Conservation (phyloP, 2,113 vertebrate species). For the Chionodraco myersi region DNA sequence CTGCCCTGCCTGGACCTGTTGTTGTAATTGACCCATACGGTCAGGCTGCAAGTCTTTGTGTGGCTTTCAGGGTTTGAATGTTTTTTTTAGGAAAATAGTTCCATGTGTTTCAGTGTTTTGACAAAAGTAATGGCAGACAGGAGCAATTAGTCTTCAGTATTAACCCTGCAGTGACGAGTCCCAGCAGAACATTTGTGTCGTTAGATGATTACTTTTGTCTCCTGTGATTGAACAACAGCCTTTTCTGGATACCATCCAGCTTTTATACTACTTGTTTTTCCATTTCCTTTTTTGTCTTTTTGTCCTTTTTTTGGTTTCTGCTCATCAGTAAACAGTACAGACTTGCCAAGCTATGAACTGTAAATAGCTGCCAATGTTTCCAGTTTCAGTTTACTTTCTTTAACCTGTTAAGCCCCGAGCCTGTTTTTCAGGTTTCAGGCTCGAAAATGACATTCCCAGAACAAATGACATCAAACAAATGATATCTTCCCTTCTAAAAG, state of each 20-base stretch:
- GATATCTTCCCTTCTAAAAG: too few relatives aligned
- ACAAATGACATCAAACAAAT: too few relatives aligned
- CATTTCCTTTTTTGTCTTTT: background rate
- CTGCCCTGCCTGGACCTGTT: constrained; percentile 13
- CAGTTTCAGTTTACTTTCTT: background rate
- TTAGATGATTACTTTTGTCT: background rate
- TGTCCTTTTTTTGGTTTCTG: background rate
- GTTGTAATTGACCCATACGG: constrained; percentile 15
- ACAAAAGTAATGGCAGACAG: constrained; percentile 17
- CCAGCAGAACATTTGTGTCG: background rate
- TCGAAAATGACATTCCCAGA: too few relatives aligned
- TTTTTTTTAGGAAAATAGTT: constrained; percentile 30
- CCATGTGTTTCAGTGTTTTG: constrained; percentile 43
- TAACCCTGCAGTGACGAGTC: background rate
- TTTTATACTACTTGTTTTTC: background rate
- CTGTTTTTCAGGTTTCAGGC: too few relatives aligned
- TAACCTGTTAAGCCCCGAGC: background rate
- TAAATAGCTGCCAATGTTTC: background rate
- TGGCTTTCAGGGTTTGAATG: constrained; percentile 18
- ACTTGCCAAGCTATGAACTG: background rate
- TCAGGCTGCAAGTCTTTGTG: constrained; percentile 15
- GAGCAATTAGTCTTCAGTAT: constrained; percentile 22
- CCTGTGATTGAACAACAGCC: background rate
- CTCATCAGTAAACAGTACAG: background rate
- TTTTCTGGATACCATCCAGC: background rate